Conservation (phyloP, 2,797 vertebrate species). For the Anniella stebbinsi region DNA sequence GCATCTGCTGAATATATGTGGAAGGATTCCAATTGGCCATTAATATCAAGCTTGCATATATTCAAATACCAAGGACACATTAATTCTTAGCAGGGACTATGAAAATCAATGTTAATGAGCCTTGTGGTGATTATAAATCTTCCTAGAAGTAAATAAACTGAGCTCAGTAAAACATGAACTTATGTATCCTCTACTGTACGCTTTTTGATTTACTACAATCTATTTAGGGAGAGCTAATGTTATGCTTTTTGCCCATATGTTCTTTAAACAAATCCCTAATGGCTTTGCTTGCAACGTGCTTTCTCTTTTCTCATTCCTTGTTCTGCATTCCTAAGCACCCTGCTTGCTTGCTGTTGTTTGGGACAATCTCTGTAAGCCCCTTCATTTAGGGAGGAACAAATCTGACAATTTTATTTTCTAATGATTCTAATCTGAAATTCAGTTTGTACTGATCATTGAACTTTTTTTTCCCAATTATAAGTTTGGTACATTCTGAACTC, state of each 20-base stretch:
- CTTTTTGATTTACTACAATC: constrained; percentile 50
- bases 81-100: constrained; percentile 56
- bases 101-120: constrained; percentile 73
- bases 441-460: too few relatives aligned
- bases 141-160: constrained; percentile 66
- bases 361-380: constrained; percentile 26
- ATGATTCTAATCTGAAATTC: not conserved
- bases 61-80: constrained; percentile 57
- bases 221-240: constrained; percentile 40
- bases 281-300: not conserved
- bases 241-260: not conserved
- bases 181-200: constrained; percentile 36
- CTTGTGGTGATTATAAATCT: constrained; percentile 57
- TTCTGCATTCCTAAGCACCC: constrained; percentile 32
- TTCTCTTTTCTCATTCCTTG: constrained; percentile 1
- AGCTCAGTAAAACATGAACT: constrained; percentile 66
- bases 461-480: too few relatives aligned
- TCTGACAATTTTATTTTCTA: not conserved
- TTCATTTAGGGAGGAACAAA: constrained; percentile 40
- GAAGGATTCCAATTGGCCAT: constrained; percentile 58
- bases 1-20: constrained; percentile 53
- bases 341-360: constrained; percentile 51
- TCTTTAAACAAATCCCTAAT: not conserved
- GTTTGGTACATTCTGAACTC: too few relatives aligned
- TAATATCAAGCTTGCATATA: constrained; percentile 51